Evolutionary conservation across 2,113 vertebrate species (phyloP), one percentile per base, ranked within the genome.

Genomic region (Hippocampus guttulatus): DNA sequence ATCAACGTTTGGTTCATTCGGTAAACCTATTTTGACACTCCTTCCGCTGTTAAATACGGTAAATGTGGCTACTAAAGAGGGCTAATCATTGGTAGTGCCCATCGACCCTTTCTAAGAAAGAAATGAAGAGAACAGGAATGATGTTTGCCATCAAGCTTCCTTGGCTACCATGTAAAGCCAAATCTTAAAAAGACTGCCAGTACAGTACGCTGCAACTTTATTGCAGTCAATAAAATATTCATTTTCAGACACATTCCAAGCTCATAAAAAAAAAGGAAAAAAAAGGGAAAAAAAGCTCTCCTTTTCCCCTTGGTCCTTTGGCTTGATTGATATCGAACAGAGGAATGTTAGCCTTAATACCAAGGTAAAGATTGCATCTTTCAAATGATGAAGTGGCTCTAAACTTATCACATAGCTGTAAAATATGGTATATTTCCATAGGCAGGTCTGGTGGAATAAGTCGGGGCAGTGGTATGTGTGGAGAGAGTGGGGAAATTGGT

Each of bases 211-310:
- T 57, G 64, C 38, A 64, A 30, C 33, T 73, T 75, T 65, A 70
- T 61, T 16, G 15, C n/a, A 62, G 57, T 74, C 51, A 51, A 74
- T 71, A 77, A 68, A 64, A 51, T 2, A 10, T 25, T 8, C 2
- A 15, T 69, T 63, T 72, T 65, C 60, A 70, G 71, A 61, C 68
- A 76, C 40, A 75, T 30, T 40, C 6, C 62, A 72, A 45, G 10
- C 54, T 69, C 75, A 70, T 71, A 61, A 78, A 74, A 33, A 64
- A 8, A 64, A 40, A 67, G 25, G n/a, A 61, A 67, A 72, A 68
- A 8, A 71, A 33, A 64, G 14, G 18, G 64, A 47, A 67, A 60
- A 67, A 72, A 70, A 11, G 43, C 23, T 65, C 27, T 33, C 41
- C 64, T 47, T 65, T 45, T 45, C 21, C 21, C n/a, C 41, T 14